Evolutionary conservation across 2,888 invertebrate genomes (phyloP).

Genomic region (Psococerastis gibbosa): DNA sequence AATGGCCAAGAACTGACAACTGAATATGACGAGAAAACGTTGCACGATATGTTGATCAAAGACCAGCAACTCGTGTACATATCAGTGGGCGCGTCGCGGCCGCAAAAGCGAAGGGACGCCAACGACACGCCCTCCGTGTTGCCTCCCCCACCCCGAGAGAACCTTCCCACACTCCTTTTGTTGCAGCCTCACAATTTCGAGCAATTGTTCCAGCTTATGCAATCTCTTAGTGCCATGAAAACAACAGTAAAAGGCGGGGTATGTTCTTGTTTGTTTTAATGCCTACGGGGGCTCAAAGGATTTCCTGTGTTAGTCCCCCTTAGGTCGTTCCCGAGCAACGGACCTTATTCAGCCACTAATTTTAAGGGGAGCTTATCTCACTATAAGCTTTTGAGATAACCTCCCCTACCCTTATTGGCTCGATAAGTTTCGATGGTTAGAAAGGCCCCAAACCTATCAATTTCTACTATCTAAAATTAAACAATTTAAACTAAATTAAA

Average conservation of each 20-base stretch:
- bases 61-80: slow-evolving; percentile 88
- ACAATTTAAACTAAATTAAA: too few relatives aligned
- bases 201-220: slow-evolving; percentile 77
- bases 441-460: too few relatives aligned
- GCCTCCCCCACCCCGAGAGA: slow-evolving; percentile 69
- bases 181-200: slow-evolving; percentile 77
- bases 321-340: too few relatives aligned
- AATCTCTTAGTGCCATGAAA: slow-evolving; percentile 73
- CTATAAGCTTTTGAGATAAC: not conserved
- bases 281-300: too few relatives aligned
- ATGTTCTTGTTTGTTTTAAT: too few relatives aligned
- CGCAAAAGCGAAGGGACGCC: slow-evolving; percentile 40
- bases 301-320: too few relatives aligned
- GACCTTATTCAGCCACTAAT: too few relatives aligned
- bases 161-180: slow-evolving; percentile 66
- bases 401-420: too few relatives aligned
- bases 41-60: slow-evolving; percentile 84
- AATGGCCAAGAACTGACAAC: slow-evolving; percentile 84
- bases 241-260: slow-evolving; percentile 47
- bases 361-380: too few relatives aligned
- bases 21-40: slow-evolving; percentile 78
- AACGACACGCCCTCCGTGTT: slow-evolving; percentile 70
- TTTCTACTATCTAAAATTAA: too few relatives aligned
- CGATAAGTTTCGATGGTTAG: too few relatives aligned
- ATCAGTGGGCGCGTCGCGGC: slow-evolving; percentile 59